Evolutionary conservation across 2,113 vertebrate species (phyloP).

Genomic region (Semnornis frantzii): DNA sequence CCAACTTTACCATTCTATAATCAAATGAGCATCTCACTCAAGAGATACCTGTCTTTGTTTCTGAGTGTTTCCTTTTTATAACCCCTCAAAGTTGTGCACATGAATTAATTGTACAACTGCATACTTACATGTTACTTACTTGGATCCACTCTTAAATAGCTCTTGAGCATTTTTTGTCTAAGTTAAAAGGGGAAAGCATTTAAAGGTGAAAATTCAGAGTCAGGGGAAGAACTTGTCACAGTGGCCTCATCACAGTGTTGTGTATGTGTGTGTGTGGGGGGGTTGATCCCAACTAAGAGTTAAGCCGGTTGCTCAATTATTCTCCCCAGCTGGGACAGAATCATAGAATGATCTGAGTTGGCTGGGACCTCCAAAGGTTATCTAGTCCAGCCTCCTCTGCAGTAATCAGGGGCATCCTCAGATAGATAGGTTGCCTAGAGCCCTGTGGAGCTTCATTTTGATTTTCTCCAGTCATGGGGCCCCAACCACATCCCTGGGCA

Average conservation of each 20-base stretch:
- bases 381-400: no score
- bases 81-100: not conserved
- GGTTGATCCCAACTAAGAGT: not conserved
- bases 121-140: not conserved
- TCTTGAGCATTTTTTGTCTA: not conserved
- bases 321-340: no score
- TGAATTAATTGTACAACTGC: not conserved
- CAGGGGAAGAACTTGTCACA: accelerated
- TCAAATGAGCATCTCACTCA: not conserved
- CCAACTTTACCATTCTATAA: no score
- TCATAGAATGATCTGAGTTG: no score
- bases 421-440: no score
- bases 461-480: no score
- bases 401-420: no score
- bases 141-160: not conserved
- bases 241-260: not conserved
- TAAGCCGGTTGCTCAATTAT: accelerated
- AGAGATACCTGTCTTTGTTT: not conserved
- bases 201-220: not conserved
- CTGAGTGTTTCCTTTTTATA: not conserved
- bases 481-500: no score
- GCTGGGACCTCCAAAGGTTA: no score
- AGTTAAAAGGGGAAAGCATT: not conserved
- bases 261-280: no score
- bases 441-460: no score